A percentile compares a stretch with the other conserved stretches of the same genome.
phyloP scores from a whole-genome alignment of 2,113 vertebrate genomes.

The Colinus virginianus region DNA sequence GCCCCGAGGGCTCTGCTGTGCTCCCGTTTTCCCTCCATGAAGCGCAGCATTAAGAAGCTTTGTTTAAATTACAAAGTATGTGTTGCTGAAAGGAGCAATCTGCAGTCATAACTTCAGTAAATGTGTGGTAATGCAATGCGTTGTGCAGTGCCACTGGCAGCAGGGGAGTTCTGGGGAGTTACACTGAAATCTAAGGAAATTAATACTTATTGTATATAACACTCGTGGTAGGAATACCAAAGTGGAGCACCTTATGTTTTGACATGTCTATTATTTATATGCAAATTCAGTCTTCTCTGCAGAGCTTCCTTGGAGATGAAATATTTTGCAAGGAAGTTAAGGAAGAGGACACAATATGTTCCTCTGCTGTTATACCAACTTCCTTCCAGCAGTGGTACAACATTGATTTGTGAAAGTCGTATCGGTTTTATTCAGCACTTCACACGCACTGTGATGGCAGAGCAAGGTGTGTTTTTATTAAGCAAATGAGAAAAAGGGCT shows the following conservation, averaged over 20 bases:
- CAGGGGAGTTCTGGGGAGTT: not conserved
- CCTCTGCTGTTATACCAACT: not conserved
- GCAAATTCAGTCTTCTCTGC: slow-evolving; percentile 67
- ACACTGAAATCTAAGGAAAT: slow-evolving; percentile 42
- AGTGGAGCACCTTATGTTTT: slow-evolving; percentile 51
- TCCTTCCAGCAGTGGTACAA: not conserved
- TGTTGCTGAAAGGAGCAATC: not conserved
- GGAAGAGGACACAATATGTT: not conserved
- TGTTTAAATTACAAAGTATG: not conserved
- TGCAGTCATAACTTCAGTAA: not conserved
- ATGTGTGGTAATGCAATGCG: not conserved
- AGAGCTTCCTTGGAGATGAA: slow-evolving; percentile 61
- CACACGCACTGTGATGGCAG: too few relatives aligned
- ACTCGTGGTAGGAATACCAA: slow-evolving; percentile 39
- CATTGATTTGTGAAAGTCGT: not conserved
- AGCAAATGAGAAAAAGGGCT: not conserved
- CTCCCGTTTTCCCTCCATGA: accelerated
- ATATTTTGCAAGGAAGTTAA: slow-evolving; percentile 44
- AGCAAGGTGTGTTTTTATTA: not conserved
- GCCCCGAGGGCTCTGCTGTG: not conserved
- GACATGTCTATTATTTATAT: slow-evolving; percentile 73
- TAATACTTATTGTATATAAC: slow-evolving; percentile 9
- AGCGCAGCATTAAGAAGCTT: not conserved
- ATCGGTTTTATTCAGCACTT: not conserved
- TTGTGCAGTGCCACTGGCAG: not conserved